Evolutionary conservation across 2,888 invertebrate species (phyloP).

Genomic region (Leucania comma): DNA sequence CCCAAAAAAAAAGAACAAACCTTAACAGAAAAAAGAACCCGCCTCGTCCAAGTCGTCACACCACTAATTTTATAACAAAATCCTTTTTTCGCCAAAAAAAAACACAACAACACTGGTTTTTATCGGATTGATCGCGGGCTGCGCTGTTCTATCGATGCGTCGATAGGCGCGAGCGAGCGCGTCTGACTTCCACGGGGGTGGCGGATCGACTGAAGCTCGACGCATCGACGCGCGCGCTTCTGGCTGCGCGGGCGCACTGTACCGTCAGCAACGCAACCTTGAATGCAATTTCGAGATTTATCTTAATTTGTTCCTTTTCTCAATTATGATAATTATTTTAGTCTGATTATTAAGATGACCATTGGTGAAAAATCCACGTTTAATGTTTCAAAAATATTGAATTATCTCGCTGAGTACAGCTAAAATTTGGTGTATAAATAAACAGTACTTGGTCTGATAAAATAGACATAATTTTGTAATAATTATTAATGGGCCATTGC

Average conservation of each 20-base stretch:
- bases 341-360: conserved; percentile 23
- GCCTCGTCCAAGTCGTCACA: conserved; percentile 76
- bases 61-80: conserved; percentile 70
- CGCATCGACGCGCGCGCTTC: conserved; percentile 61
- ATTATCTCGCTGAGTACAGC: neutral
- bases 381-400: neutral
- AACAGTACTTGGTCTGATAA: too few relatives aligned
- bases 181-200: conserved; percentile 67
- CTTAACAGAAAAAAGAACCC: conserved; percentile 76
- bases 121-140: conserved; percentile 72
- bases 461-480: too few relatives aligned
- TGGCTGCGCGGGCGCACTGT: conserved; percentile 75
- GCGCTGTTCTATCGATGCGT: conserved; percentile 72
- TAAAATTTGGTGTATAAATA: too few relatives aligned
- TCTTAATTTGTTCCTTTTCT: conserved; percentile 72
- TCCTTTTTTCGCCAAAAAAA: conserved; percentile 69
- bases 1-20: conserved; percentile 68
- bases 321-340: conserved; percentile 42
- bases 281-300: conserved; percentile 84
- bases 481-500: too few relatives aligned
- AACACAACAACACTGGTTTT: conserved; percentile 79
- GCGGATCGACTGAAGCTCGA: conserved; percentile 74
- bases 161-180: conserved; percentile 69
- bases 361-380: neutral
- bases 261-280: conserved; percentile 70